Conservation (phyloP, 2,888 invertebrate genomes). For the Tetrapedia diversipes region DNA sequence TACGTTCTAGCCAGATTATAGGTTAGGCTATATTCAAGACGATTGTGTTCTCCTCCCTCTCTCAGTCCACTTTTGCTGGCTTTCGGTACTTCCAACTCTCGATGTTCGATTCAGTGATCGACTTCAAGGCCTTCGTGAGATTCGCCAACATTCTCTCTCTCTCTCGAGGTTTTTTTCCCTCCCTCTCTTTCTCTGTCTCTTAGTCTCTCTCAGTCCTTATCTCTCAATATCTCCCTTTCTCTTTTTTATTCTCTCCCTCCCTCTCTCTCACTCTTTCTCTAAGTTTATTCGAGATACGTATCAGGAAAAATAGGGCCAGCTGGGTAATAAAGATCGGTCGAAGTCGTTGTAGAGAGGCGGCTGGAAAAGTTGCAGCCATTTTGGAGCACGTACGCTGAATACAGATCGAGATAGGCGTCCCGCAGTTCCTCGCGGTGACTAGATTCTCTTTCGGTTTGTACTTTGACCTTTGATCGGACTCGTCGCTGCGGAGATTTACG, state of each 20-base stretch:
- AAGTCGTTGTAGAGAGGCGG: no score
- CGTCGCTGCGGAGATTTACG: background rate
- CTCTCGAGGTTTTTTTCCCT: no score
- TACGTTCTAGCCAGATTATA: conserved; percentile 48
- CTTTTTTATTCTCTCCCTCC: no score
- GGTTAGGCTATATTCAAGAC: conserved; percentile 44
- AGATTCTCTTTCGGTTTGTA: no score
- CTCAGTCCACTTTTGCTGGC: background rate
- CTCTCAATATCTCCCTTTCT: no score
- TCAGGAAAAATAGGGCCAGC: background rate
- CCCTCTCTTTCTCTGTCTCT: no score
- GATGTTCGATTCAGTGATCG: conserved; percentile 49
- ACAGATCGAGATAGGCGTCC: background rate
- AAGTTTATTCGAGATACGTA: background rate
- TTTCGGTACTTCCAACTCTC: conserved; percentile 36
- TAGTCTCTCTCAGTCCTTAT: no score
- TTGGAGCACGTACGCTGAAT: no score
- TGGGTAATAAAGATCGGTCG: background rate
- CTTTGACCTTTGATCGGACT: background rate
- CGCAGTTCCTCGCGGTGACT: background rate
- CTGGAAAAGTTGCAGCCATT: no score
- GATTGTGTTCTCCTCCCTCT: conserved; percentile 21
- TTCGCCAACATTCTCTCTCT: background rate
- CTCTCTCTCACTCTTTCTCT: background rate
- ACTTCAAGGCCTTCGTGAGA: conserved; percentile 37